phyloP scores from a whole-genome alignment of 2,113 vertebrate species.

The Scatophagus argus region DNA sequence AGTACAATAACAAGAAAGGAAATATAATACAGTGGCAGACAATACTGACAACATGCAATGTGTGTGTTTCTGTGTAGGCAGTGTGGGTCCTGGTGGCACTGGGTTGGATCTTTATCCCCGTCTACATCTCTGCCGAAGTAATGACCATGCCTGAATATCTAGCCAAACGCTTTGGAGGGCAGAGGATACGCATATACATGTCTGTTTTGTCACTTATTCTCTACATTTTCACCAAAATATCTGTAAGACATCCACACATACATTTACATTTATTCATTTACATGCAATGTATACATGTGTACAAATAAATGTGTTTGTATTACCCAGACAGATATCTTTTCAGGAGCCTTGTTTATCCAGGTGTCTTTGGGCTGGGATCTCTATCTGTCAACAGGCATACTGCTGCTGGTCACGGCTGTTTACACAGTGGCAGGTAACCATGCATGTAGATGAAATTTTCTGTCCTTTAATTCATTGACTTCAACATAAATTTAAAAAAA shows the following conservation, averaged over 20 bases:
- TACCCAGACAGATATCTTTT: slow-evolving; percentile 93
- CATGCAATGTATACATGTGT: background rate
- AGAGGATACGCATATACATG: slow-evolving; percentile 91
- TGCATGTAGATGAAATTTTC: background rate
- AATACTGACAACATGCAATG: background rate
- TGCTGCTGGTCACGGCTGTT: slow-evolving; percentile 90
- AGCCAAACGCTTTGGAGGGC: slow-evolving; percentile 92
- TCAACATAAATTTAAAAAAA: too few species aligned
- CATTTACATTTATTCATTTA: background rate
- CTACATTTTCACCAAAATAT: slow-evolving; percentile 94
- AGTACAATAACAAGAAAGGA: background rate
- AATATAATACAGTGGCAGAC: background rate
- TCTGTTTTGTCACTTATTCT: slow-evolving; percentile 91
- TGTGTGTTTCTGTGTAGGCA: slow-evolving; percentile 81
- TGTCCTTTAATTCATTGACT: background rate
- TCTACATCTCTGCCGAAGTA: slow-evolving; percentile 91
- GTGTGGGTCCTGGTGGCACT: slow-evolving; percentile 91
- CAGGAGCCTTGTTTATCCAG: slow-evolving; percentile 93
- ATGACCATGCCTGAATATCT: slow-evolving; percentile 95
- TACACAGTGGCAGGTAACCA: slow-evolving; percentile 92
- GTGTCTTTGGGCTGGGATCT: slow-evolving; percentile 93
- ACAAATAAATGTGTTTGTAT: slow-evolving; percentile 19
- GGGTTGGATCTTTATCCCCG: slow-evolving; percentile 93
- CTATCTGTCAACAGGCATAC: slow-evolving; percentile 89
- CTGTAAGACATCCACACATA: slow-evolving; percentile 81